Conservation (phyloP, 2,888 invertebrate species). For the Eulithis testata region DNA sequence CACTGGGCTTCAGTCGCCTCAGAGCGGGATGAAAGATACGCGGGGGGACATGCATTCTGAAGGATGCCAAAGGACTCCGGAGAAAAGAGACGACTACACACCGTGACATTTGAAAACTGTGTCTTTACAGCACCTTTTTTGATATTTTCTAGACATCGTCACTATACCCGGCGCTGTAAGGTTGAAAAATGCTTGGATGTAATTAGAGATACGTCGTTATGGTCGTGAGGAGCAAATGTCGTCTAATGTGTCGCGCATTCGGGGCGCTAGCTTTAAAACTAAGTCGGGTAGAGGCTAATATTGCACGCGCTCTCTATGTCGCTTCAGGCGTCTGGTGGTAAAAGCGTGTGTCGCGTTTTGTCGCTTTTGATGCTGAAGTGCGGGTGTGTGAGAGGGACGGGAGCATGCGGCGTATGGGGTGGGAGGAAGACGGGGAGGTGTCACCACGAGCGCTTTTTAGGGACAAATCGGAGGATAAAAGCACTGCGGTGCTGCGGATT, state of each 20-base stretch:
- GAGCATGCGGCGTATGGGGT: conserved; percentile 55
- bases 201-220: conserved; percentile 56
- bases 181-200: conserved; percentile 43
- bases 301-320: conserved; percentile 59
- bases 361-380: conserved; percentile 67
- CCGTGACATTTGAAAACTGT: conserved; percentile 84
- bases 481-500: conserved; percentile 67
- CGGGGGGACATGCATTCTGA: conserved; percentile 78
- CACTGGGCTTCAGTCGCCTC: conserved; percentile 77
- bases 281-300: conserved; percentile 63
- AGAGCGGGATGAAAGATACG: conserved; percentile 82
- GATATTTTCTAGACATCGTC: conserved; percentile 39
- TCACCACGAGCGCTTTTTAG: conserved; percentile 80
- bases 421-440: conserved; percentile 78
- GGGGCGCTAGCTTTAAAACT: conserved; percentile 71
- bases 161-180: conserved; percentile 30
- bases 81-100: conserved; percentile 84
- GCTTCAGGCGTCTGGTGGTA: conserved; percentile 65
- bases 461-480: conserved; percentile 73
- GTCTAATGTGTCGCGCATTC: conserved; percentile 82
- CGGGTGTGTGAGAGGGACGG: conserved; percentile 72
- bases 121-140: conserved; percentile 76
- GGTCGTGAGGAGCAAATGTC: conserved; percentile 60
- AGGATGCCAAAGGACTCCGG: conserved; percentile 83
- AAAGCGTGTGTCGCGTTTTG: conserved; percentile 75